These are phyloP conservation scores for Oxygymnocypris stewartii DNA, from an alignment of 2,113 vertebrate species.

Conservation along the genomic window DNA sequence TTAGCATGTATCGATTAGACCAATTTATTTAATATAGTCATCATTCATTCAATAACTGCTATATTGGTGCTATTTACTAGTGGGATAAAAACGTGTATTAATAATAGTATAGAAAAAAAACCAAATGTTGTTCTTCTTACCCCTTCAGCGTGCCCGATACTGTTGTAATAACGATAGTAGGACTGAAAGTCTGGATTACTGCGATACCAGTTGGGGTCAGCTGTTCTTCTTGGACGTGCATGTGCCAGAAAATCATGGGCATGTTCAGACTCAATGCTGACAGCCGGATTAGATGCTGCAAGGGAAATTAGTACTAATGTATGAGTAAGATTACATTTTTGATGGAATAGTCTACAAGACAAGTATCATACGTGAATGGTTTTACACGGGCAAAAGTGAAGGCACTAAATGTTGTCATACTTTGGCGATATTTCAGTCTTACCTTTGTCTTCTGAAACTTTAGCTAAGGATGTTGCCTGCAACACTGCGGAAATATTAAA, in stretches of 20 bases:
- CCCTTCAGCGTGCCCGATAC: conserved; percentile 74
- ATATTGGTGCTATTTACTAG: neutral
- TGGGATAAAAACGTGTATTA: neutral
- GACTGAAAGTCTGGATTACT: conserved; percentile 71
- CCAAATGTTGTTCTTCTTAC: conserved; percentile 53
- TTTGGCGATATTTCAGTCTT: neutral
- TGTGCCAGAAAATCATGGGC: conserved; percentile 69
- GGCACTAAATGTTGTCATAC: neutral
- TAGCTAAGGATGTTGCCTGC: conserved; percentile 64
- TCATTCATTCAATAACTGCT: neutral
- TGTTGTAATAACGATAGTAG: conserved; percentile 76
- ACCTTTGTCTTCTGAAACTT: conserved; percentile 64
- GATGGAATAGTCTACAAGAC: neutral
- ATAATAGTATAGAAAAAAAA: neutral
- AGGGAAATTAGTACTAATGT: neutral
- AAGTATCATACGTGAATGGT: neutral
- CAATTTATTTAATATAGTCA: neutral
- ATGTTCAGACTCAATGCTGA: conserved; percentile 61
- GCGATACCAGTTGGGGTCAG: conserved; percentile 70
- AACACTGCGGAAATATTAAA: conserved; percentile 55
- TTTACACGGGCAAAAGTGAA: neutral
- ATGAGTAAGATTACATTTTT: neutral
- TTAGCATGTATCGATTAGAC: neutral
- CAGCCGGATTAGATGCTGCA: conserved; percentile 7
- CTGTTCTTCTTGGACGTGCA: conserved; percentile 63